phyloP scores from a whole-genome alignment of 2,797 vertebrate species.

The Anolis apletophallus region DNA sequence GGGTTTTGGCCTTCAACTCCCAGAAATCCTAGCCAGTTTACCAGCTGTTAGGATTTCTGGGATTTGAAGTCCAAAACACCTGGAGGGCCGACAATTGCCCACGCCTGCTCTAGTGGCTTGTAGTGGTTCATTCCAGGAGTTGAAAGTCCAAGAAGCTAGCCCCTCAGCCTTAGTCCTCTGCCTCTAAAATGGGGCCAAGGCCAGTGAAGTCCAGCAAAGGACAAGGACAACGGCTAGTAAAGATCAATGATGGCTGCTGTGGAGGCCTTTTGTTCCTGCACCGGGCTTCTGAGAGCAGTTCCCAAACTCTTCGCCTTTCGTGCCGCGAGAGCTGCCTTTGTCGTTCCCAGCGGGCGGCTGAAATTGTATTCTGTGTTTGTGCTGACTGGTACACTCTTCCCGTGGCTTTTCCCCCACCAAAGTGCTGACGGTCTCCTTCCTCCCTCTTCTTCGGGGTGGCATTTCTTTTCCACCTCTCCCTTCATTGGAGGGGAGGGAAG shows the following conservation, averaged over 20 bases:
- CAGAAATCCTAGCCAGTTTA: too few species aligned
- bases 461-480: slow-evolving; percentile 59
- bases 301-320: slow-evolving; percentile 40
- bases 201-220: not conserved
- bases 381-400: slow-evolving; percentile 66
- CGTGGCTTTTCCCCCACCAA: slow-evolving; percentile 43
- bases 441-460: slow-evolving; percentile 65
- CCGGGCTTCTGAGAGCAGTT: not conserved
- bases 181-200: not conserved
- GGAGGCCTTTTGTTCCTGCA: not conserved
- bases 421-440: slow-evolving; percentile 76
- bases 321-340: slow-evolving; percentile 23
- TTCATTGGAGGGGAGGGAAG: slow-evolving; percentile 72
- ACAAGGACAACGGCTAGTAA: not conserved
- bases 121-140: too few species aligned
- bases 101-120: too few species aligned
- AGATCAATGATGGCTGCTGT: not conserved
- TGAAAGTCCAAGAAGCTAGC: not conserved
- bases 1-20: too few species aligned
- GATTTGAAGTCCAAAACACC: too few species aligned
- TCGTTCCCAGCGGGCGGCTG: slow-evolving; percentile 56
- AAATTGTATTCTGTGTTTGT: slow-evolving; percentile 57
- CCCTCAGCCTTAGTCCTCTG: not conserved
- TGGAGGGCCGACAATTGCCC: too few species aligned
- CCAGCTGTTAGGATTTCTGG: too few species aligned